Conservation (phyloP, 1,140 invertebrate genomes). For the Ridgeia piscesae region DNA sequence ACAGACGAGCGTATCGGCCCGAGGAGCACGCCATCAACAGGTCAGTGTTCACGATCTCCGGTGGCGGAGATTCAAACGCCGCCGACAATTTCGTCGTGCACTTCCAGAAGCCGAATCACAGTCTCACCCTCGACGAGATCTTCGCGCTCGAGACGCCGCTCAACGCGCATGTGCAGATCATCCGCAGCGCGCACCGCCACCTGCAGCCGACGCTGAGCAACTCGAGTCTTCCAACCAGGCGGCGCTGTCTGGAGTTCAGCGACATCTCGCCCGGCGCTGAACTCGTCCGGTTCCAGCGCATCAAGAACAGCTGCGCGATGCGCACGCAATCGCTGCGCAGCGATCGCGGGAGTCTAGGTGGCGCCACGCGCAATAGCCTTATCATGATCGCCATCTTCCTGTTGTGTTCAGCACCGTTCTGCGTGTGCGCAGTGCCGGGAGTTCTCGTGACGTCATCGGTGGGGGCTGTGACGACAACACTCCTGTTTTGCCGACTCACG, state of each 20-base stretch:
- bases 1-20: constrained; percentile 8
- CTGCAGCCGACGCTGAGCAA: constrained; percentile 35
- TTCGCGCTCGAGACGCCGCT: constrained; percentile 39
- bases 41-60: constrained; percentile 20
- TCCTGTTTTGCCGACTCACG: constrained; percentile 36
- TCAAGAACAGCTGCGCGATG: constrained; percentile 38
- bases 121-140: constrained; percentile 36
- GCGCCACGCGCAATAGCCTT: constrained; percentile 43
- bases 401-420: constrained; percentile 38
- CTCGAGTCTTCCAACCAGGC: constrained; percentile 26
- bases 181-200: constrained; percentile 28
- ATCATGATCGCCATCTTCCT: constrained; percentile 41
- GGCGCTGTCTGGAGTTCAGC: constrained; percentile 32
- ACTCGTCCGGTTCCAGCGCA: constrained; percentile 36
- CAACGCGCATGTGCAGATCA: constrained; percentile 22
- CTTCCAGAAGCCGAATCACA: constrained; percentile 37
- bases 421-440: constrained; percentile 39
- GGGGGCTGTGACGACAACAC: constrained; percentile 25
- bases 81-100: constrained; percentile 36
- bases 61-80: background rate
- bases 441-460: constrained; percentile 21
- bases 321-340: constrained; percentile 37
- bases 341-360: constrained; percentile 36
- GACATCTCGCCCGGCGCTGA: constrained; percentile 42
- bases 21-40: background rate